phyloP scores from a whole-genome alignment of 1,140 invertebrate species.

The Saxidomus purpurata region DNA sequence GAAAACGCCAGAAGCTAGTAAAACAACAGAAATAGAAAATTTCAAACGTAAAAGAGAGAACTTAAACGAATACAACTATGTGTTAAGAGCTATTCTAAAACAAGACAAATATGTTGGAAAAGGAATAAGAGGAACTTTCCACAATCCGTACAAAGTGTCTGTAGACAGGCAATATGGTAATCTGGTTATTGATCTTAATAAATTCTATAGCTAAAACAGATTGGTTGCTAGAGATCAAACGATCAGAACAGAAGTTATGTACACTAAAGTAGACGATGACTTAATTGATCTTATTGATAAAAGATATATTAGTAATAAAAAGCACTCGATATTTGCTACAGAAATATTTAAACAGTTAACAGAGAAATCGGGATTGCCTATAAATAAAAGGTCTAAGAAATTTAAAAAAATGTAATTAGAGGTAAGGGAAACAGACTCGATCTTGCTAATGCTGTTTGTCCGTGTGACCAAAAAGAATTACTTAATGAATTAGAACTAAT shows the following conservation, averaged over 20 bases:
- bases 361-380: not conserved
- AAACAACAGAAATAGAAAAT: not conserved
- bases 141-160: not conserved
- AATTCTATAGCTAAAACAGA: not conserved
- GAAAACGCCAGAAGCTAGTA: too few relatives aligned
- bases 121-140: not conserved
- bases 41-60: not conserved
- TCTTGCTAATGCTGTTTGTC: not conserved
- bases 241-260: not conserved
- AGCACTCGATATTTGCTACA: not conserved
- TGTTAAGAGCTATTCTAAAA: too few relatives aligned
- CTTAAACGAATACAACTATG: too few relatives aligned
- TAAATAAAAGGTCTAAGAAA: conserved; percentile 1
- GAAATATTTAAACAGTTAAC: not conserved
- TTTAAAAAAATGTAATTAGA: conserved; percentile 1
- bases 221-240: not conserved
- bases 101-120: not conserved
- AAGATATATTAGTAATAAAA: not conserved
- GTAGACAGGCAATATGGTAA: not conserved
- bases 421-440: not conserved
- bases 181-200: not conserved
- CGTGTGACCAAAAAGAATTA: not conserved
- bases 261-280: not conserved
- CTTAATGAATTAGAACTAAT: not conserved
- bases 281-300: conserved; percentile 2